Conservation (phyloP, 2,113 vertebrate species). For the Centropus unirufus region DNA sequence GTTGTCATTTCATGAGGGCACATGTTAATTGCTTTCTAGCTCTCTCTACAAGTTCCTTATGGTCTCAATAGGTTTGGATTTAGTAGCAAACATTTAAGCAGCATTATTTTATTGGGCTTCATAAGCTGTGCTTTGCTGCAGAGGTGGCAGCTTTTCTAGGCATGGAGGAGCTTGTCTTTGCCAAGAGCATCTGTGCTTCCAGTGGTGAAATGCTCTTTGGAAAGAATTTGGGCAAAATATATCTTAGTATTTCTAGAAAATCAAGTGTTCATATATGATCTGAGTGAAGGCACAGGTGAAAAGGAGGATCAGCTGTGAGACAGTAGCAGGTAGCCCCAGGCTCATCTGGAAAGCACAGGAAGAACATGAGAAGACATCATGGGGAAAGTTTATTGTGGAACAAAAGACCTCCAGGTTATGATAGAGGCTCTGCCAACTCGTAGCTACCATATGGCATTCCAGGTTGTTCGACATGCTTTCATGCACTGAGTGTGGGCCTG, state of each 20-base stretch:
- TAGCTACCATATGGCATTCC: conserved; percentile 27
- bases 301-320: not conserved
- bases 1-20: not conserved
- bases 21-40: not conserved
- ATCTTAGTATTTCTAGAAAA: not conserved
- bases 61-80: not conserved
- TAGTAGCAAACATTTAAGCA: not conserved
- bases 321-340: not conserved
- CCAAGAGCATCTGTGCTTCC: not conserved
- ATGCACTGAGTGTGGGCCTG: not conserved
- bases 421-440: not conserved
- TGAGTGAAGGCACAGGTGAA: not conserved
- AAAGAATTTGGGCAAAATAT: not conserved
- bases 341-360: not conserved
- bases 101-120: not conserved
- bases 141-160: not conserved
- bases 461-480: not conserved
- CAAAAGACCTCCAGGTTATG: not conserved
- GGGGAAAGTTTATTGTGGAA: not conserved
- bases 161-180: not conserved
- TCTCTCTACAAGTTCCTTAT: not conserved
- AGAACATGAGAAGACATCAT: rapidly evolving
- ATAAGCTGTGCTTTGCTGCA: not conserved
- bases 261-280: rapidly evolving
- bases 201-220: not conserved